phyloP scores from a whole-genome alignment of 2,888 invertebrate species.

The Tenthredo mesomela region DNA sequence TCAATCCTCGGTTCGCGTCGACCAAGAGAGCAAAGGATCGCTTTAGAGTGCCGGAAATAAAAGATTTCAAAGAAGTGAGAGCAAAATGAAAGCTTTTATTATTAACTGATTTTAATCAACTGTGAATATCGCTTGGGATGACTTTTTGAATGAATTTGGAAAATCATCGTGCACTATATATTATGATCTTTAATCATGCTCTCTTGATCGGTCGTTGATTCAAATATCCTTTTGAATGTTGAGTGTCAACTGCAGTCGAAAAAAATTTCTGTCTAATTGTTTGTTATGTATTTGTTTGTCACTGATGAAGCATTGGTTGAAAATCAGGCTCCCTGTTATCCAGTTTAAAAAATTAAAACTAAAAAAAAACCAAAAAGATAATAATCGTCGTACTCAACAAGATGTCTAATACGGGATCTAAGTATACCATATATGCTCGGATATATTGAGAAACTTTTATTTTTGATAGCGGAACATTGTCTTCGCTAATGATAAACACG shows the following conservation, averaged over 20 bases:
- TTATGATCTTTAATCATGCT: neutral
- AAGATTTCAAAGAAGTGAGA: neutral
- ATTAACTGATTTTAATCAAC: neutral
- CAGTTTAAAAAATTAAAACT: neutral
- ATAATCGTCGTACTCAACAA: neutral
- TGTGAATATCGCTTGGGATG: neutral
- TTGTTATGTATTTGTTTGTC: conserved; percentile 51
- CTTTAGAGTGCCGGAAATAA: neutral
- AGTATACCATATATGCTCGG: neutral
- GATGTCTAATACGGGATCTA: conserved; percentile 23
- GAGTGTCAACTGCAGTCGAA: conserved; percentile 62
- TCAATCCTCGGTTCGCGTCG: neutral
- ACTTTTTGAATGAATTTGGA: neutral
- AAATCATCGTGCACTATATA: neutral
- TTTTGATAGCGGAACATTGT: conserved; percentile 51
- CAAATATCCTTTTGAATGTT: conserved; percentile 67
- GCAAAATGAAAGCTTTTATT: neutral
- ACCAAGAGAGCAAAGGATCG: conserved; percentile 17
- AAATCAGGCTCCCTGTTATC: conserved; percentile 1
- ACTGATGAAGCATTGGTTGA: conserved; percentile 20
- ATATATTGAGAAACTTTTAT: conserved; percentile 35
- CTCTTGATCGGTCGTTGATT: conserved; percentile 21
- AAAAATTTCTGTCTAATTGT: conserved; percentile 68
- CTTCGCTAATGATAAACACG: conserved; percentile 51
- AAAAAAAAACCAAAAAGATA: neutral